Base-by-base conservation (phyloP, 2,888 invertebrate genomes). In the Neoaliturus tenellus region DNA sequence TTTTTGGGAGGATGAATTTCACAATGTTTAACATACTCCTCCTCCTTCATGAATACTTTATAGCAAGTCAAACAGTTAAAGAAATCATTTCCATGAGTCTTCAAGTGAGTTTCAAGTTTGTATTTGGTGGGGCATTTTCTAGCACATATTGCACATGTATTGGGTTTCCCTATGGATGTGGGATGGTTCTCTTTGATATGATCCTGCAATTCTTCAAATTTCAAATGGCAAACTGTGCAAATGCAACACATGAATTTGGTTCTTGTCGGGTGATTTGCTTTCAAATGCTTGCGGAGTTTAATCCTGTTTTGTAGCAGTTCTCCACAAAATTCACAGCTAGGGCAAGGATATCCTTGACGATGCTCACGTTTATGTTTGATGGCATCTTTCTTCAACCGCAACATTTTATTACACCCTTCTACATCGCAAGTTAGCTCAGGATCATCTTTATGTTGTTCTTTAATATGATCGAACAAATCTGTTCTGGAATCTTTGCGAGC, bases 101-200 rank as follows among this genome's bases (percentile, higher is more conserved):
- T 93, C 55, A 93, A 90, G 86, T 93, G 93, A 87, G 93, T 93
- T 84, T 92, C 92, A 0, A 93, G 92, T 86, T 93, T 93, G 92
- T 93, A 93, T 84, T 92, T 92, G 0, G 92, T 92, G 0, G 93
- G 92, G 87, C 93, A 93, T 85, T 92, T 92, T 87, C 93, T 93
- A 0, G 93, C 93, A 87, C 93, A 93, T 0, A 93, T 92, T 33
- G 92, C 91, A 86, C 93, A 93, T 0, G 92, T 92, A 33, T 92
- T 92, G 0, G 92, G 90, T 71, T 91, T 92, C 8, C 90, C 89
- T 1, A 93, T 87, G 10, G 92, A 91, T 69, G 91, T 90, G 25
- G 90, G 90, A 86, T 93, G 93, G 0, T 91, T 90, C 71, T 92
- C 89, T 80, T 91, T 91, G 0, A 93, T 93, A 87, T 93, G 93